Evolutionary conservation across 2,888 invertebrate species (phyloP).

Genomic region (Luffia ferchaultella): DNA sequence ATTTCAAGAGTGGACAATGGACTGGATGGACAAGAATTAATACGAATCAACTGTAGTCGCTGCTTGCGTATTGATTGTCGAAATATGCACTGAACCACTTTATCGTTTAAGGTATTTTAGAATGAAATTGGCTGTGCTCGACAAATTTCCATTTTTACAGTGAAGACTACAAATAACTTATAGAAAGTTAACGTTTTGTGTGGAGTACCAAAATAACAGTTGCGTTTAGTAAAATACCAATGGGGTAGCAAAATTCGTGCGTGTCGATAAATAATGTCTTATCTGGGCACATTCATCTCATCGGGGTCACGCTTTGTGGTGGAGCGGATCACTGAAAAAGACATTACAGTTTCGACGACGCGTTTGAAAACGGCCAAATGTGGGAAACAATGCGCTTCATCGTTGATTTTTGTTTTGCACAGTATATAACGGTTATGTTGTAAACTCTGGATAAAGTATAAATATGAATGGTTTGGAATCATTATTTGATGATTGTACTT

Average conservation of each 20-base stretch:
- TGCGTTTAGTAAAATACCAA: slow-evolving; percentile 24
- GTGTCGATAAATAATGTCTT: slow-evolving; percentile 23
- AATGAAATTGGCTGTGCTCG: slow-evolving; percentile 13
- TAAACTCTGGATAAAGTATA: no score
- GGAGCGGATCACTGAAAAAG: neutral
- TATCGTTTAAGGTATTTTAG: neutral
- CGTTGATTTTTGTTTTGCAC: no score
- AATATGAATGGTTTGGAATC: no score
- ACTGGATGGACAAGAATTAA: no score
- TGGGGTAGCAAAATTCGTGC: slow-evolving; percentile 17
- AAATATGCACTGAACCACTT: neutral
- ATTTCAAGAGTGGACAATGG: no score
- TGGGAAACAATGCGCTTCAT: neutral
- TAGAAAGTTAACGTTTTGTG: neutral
- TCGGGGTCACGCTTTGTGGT: slow-evolving; percentile 7
- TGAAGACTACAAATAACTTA: neutral
- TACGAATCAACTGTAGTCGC: no score
- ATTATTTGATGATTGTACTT: no score
- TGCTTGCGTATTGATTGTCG: no score
- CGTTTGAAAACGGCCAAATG: neutral
- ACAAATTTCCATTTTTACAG: neutral
- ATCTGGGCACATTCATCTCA: slow-evolving; percentile 19
- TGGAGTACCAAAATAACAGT: slow-evolving; percentile 12
- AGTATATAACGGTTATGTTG: no score
- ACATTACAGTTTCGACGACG: slow-evolving; percentile 2